Evolutionary conservation across 2,113 vertebrate genomes (phyloP).

Genomic region (Tragulus kanchil): DNA sequence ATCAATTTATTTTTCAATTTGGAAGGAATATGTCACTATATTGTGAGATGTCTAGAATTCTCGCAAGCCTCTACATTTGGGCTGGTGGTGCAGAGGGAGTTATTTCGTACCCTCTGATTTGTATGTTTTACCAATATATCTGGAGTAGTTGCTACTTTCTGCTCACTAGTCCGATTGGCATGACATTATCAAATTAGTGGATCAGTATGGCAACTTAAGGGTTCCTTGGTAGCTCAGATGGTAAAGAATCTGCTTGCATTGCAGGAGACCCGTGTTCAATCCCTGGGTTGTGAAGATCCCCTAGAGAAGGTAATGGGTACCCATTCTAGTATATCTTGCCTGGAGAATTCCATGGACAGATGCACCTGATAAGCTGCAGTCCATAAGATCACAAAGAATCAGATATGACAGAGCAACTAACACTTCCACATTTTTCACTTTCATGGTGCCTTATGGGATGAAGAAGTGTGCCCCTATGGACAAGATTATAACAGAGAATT

Average conservation of each 20-base stretch:
- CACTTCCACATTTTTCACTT: background rate
- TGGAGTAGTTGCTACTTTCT: slow-evolving; percentile 1
- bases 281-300: background rate
- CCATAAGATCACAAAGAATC: background rate
- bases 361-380: background rate
- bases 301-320: background rate
- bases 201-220: background rate
- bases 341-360: background rate
- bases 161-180: slow-evolving; percentile 12
- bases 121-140: slow-evolving; percentile 18
- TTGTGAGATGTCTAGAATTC: background rate
- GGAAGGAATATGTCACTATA: background rate
- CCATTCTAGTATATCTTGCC: background rate
- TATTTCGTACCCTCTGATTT: slow-evolving; percentile 39
- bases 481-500: slow-evolving; percentile 51
- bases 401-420: background rate
- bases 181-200: slow-evolving; percentile 43
- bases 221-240: background rate
- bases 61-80: background rate
- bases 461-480: background rate
- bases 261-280: background rate
- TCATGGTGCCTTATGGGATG: background rate
- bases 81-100: background rate
- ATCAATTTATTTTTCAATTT: background rate
- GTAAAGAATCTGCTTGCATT: background rate